Evolutionary conservation across 30 jellyfish, hydroid and myxozoan genomes (phyloP).

Genomic region (Chironex yamaguchii): DNA sequence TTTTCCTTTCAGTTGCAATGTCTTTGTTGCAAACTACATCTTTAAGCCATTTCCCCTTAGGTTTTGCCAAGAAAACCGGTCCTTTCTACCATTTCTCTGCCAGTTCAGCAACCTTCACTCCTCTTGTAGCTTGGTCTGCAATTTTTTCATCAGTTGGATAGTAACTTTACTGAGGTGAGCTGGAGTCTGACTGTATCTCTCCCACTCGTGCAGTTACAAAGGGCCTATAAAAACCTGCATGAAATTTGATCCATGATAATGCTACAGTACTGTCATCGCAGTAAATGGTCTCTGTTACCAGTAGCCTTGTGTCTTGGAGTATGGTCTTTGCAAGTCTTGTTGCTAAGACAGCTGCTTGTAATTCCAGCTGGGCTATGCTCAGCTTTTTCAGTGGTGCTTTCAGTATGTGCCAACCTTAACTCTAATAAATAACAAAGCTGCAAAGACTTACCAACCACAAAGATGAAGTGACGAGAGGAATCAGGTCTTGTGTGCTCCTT

Average conservation of each 20-base stretch:
- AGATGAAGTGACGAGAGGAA: no score
- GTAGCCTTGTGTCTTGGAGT: constrained; percentile 2
- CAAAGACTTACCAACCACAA: no score
- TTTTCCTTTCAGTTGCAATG: no score
- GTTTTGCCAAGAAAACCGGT: constrained; percentile 21
- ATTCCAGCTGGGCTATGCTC: constrained; percentile 53
- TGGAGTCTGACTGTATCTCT: constrained; percentile 33
- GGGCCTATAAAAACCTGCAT: constrained; percentile 14
- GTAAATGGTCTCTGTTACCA: constrained; percentile 24
- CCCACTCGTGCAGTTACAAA: constrained; percentile 57
- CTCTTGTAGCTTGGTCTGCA: constrained; percentile 56
- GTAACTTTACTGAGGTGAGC: constrained; percentile 35
- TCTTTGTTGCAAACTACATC: no score
- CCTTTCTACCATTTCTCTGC: constrained; percentile 50
- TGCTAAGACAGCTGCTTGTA: constrained; percentile 40
- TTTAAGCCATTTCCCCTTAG: constrained; percentile 39
- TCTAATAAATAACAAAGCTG: no score
- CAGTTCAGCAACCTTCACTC: constrained; percentile 13
- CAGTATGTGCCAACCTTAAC: no score
- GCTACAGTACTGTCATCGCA: constrained; percentile 45
- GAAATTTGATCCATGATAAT: constrained; percentile 27
- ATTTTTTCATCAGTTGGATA: constrained; percentile 46
- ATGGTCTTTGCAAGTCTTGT: constrained; percentile 38
- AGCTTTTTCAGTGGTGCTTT: constrained; percentile 54
- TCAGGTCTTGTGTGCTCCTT: no score